phyloP scores from a whole-genome alignment of 2,888 invertebrate genomes.

The Nemotelus nigrinus region DNA sequence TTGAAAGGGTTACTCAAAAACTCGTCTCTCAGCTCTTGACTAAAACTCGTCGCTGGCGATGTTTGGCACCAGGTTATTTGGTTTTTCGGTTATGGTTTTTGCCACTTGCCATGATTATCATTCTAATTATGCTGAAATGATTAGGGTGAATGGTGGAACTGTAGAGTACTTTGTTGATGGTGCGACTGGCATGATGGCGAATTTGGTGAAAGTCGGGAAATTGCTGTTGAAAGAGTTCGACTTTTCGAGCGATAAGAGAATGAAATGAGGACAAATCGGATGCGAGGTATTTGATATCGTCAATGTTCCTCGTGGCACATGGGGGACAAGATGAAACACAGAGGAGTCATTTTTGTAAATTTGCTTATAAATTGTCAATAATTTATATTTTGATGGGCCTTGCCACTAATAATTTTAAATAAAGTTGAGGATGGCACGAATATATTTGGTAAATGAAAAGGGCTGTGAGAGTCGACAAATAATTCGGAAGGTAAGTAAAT shows the following conservation, averaged over 20 bases:
- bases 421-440: too few species aligned
- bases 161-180: neutral
- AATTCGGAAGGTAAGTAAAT: too few species aligned
- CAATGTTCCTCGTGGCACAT: conserved; percentile 11
- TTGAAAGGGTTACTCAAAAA: conserved; percentile 21
- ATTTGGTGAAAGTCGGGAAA: neutral
- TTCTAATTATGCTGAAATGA: conserved; percentile 41
- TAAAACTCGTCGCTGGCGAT: neutral
- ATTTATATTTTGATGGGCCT: conserved; percentile 53
- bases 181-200: neutral
- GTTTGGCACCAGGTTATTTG: conserved; percentile 18
- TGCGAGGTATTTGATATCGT: neutral
- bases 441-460: too few species aligned
- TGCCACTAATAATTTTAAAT: conserved; percentile 51
- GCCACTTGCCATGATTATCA: conserved; percentile 45
- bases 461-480: too few species aligned
- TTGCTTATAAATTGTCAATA: conserved; percentile 54
- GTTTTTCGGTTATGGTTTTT: conserved; percentile 42
- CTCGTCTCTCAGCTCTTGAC: neutral
- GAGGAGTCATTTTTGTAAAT: conserved; percentile 52
- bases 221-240: neutral
- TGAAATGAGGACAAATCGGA: neutral
- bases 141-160: conserved; percentile 35
- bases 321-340: neutral
- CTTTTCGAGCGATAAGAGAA: conserved; percentile 1